These are phyloP conservation scores for Colossoma macropomum DNA, from an alignment of 2,113 vertebrate genomes.

Conservation along the genomic window DNA sequence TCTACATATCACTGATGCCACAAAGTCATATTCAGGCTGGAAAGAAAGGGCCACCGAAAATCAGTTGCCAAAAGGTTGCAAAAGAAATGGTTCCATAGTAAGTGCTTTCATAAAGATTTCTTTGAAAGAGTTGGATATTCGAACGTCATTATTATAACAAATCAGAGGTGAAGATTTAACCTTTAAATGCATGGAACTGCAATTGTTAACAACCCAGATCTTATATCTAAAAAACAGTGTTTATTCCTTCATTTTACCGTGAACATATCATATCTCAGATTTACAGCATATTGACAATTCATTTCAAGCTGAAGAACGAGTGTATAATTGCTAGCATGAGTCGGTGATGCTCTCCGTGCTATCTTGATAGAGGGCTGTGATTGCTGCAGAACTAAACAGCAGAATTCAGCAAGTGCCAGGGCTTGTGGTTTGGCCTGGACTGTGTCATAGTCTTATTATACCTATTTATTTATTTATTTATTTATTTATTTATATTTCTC, in stretches of 20 bases:
- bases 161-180: background rate
- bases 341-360: background rate
- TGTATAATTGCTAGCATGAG: constrained; percentile 23
- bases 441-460: constrained; percentile 44
- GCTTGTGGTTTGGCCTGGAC: constrained; percentile 47
- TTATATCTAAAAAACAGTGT: too few relatives aligned
- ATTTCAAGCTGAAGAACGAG: background rate
- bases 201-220: too few relatives aligned
- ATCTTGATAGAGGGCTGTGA: constrained; percentile 25
- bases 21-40: constrained; percentile 30
- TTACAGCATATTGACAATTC: too few relatives aligned
- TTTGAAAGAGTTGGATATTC: background rate
- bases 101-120: background rate
- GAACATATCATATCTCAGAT: too few relatives aligned
- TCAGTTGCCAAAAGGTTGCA: background rate
- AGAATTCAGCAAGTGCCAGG: constrained; percentile 42
- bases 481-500: constrained; percentile 60
- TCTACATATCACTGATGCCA: constrained; percentile 33
- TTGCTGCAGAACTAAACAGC: constrained; percentile 39
- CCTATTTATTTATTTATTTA: constrained; percentile 55
- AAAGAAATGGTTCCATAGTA: background rate
- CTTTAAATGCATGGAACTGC: too few relatives aligned
- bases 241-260: too few relatives aligned
- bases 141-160: too few relatives aligned
- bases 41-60: constrained; percentile 21